Evolutionary conservation across 2,888 invertebrate genomes (phyloP).

Genomic region (Loripinus fragilis): DNA sequence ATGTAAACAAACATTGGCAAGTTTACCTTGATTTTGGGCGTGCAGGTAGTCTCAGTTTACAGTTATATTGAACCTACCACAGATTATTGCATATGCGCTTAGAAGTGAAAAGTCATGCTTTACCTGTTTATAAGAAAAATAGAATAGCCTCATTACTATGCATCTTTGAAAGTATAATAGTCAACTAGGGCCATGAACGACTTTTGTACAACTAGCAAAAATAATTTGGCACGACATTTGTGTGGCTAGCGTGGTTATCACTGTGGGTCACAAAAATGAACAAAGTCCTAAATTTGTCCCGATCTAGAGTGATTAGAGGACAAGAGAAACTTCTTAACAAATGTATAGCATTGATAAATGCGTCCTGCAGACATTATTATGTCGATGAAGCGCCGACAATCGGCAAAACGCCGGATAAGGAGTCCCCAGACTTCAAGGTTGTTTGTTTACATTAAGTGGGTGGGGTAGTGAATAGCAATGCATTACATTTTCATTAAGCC

Average conservation of each 20-base stretch:
- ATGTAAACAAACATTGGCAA: too few species aligned
- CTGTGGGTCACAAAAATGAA: constrained; percentile 23
- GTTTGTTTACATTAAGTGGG: constrained; percentile 26
- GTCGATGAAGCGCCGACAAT: constrained; percentile 75
- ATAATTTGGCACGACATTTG: background rate
- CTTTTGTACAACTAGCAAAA: too few species aligned
- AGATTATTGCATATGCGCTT: too few species aligned
- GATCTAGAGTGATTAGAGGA: constrained; percentile 24
- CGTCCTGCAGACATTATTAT: constrained; percentile 60
- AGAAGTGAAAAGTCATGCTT: too few species aligned
- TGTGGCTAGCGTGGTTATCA: background rate
- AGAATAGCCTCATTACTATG: too few species aligned
- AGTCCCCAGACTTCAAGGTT: constrained; percentile 78
- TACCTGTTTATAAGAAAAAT: too few species aligned
- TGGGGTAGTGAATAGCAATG: constrained; percentile 37
- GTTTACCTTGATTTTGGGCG: too few species aligned
- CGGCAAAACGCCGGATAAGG: constrained; percentile 73
- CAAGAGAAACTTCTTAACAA: constrained; percentile 21
- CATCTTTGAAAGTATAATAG: too few species aligned
- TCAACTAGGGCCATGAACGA: too few species aligned
- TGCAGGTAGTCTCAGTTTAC: too few species aligned
- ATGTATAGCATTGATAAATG: constrained; percentile 13
- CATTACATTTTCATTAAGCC: too few species aligned
- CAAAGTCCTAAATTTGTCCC: constrained; percentile 33
- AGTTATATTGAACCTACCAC: too few species aligned